These are phyloP conservation scores for Dugesia japonica DNA, from an alignment of 2,888 invertebrate species.

Conservation along the genomic window DNA sequence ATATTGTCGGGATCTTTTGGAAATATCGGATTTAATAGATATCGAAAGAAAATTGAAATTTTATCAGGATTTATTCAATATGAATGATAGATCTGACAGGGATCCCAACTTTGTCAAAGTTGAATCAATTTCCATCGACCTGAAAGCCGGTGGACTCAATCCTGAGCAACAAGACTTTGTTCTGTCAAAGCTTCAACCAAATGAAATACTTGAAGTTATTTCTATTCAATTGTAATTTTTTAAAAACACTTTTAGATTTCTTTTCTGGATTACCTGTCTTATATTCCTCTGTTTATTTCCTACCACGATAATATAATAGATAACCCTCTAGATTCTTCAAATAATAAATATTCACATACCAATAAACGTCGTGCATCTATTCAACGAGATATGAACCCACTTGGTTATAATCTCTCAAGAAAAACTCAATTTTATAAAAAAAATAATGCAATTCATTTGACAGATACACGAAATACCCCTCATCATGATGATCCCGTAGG, in stretches of 20 bases:
- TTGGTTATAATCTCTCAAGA: conserved; percentile 41
- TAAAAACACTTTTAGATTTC: conserved; percentile 40
- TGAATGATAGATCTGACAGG: conserved; percentile 42
- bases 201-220: conserved; percentile 42
- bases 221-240: conserved; percentile 4
- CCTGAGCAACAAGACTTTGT: conserved; percentile 46
- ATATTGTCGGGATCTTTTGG: conserved; percentile 43
- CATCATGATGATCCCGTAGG: neutral
- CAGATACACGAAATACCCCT: neutral
- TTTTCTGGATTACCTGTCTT: conserved; percentile 45
- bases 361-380: conserved; percentile 36
- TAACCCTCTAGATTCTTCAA: conserved; percentile 45
- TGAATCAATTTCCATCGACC: conserved; percentile 43
- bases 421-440: conserved; percentile 37
- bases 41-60: conserved; percentile 46
- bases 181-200: conserved; percentile 43
- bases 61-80: conserved; percentile 45
- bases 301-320: conserved; percentile 46
- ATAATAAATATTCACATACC: conserved; percentile 20
- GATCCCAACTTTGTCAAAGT: conserved; percentile 45
- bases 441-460: neutral
- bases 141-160: conserved; percentile 46
- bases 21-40: conserved; percentile 43
- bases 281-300: conserved; percentile 46
- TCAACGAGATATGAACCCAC: conserved; percentile 45